Conservation (phyloP, 1,140 invertebrate genomes). For the Cotesia vestalis region DNA sequence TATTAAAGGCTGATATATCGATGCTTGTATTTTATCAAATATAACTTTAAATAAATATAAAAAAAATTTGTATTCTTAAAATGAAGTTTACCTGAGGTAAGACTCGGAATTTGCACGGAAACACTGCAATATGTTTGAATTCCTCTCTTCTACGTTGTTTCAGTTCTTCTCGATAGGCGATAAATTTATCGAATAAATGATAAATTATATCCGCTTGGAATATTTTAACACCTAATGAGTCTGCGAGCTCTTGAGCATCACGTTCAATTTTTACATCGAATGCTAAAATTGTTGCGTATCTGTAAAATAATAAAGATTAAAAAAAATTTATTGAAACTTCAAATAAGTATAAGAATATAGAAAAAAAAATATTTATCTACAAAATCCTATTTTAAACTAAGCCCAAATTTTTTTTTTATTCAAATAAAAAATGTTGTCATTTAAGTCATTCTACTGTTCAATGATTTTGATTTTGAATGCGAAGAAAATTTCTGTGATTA, state of each 20-base stretch:
- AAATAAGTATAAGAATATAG: too few relatives aligned
- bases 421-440: too few relatives aligned
- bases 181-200: constrained; percentile 98
- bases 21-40: too few relatives aligned
- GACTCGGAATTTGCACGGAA: constrained; percentile 93
- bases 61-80: constrained; percentile 19
- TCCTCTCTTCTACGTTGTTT: constrained; percentile 93
- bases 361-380: too few relatives aligned
- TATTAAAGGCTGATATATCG: too few relatives aligned
- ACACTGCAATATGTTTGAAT: constrained; percentile 95
- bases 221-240: constrained; percentile 92
- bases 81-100: constrained; percentile 76
- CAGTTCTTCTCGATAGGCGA: constrained; percentile 92
- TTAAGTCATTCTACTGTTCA: too few relatives aligned
- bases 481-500: too few relatives aligned
- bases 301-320: constrained; percentile 51
- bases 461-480: too few relatives aligned
- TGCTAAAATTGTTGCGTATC: constrained; percentile 96
- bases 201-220: constrained; percentile 99
- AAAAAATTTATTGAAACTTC: background rate
- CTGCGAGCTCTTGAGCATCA: constrained; percentile 97
- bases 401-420: too few relatives aligned
- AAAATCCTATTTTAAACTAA: too few relatives aligned
- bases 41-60: background rate
- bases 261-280: constrained; percentile 99